phyloP scores from a whole-genome alignment of 2,888 invertebrate genomes.

The Drosophila anomalata region DNA sequence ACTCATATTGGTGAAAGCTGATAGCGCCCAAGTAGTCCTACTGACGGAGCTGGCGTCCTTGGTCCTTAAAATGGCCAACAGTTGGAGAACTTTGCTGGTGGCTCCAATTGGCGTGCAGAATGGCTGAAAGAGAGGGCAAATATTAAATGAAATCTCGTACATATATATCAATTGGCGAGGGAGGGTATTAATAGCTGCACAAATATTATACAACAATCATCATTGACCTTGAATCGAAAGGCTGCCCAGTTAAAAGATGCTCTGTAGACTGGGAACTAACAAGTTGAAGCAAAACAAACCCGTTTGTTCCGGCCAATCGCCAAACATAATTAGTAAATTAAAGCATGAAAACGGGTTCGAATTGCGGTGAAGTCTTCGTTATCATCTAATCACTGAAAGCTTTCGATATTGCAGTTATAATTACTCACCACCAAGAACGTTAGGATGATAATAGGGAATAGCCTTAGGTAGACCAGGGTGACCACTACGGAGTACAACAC shows the following conservation, averaged over 20 bases:
- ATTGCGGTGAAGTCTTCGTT: slow-evolving; percentile 14
- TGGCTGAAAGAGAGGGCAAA: slow-evolving; percentile 68
- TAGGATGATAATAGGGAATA: slow-evolving; percentile 80
- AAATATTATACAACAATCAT: slow-evolving; percentile 58
- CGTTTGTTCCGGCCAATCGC: slow-evolving; percentile 28
- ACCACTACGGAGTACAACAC: slow-evolving; percentile 84
- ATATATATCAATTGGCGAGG: slow-evolving; percentile 18
- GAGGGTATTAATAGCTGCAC: slow-evolving; percentile 59
- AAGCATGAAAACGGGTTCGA: slow-evolving; percentile 48
- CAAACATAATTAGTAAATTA: slow-evolving; percentile 43
- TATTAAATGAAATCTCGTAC: neutral
- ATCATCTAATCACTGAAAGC: slow-evolving; percentile 24
- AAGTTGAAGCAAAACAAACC: slow-evolving; percentile 32
- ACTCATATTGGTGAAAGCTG: slow-evolving; percentile 92
- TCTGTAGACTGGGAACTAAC: slow-evolving; percentile 5
- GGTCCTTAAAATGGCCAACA: slow-evolving; percentile 88
- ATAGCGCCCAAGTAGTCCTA: slow-evolving; percentile 91
- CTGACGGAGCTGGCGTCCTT: slow-evolving; percentile 91
- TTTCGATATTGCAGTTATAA: slow-evolving; percentile 16
- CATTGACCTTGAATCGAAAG: slow-evolving; percentile 57
- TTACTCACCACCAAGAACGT: slow-evolving; percentile 84
- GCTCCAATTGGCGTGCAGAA: slow-evolving; percentile 89
- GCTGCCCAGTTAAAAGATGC: slow-evolving; percentile 22
- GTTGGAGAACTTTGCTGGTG: slow-evolving; percentile 91
- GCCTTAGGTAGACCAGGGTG: slow-evolving; percentile 83